phyloP scores from a whole-genome alignment of 2,113 vertebrate genomes.

The Cercopithecus mona region DNA sequence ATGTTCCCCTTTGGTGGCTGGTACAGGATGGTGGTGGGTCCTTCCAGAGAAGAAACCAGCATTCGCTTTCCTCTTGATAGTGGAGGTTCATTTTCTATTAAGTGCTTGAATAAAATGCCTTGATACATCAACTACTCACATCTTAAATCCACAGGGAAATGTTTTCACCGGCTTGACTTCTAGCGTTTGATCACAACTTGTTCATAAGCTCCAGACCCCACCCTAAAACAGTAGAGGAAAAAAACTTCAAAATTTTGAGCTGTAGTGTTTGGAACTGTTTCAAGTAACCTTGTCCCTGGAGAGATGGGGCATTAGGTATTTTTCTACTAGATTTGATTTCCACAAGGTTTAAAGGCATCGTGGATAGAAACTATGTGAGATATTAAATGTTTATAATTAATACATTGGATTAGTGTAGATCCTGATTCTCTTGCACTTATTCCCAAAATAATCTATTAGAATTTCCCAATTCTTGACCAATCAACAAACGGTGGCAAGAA shows the following conservation, averaged over 20 bases:
- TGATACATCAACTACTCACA: neutral
- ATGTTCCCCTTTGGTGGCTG: neutral
- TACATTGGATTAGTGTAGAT: neutral
- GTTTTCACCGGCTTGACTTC: constrained; percentile 30
- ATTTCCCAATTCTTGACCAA: neutral
- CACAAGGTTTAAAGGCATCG: neutral
- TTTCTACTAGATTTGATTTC: neutral
- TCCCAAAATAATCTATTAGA: neutral
- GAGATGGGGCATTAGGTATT: neutral
- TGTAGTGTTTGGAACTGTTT: neutral
- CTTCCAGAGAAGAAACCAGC: constrained; percentile 27
- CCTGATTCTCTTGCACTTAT: neutral
- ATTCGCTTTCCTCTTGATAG: neutral
- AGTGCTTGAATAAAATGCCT: constrained; percentile 52
- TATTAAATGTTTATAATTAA: neutral
- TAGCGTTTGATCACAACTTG: constrained; percentile 97
- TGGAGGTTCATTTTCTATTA: constrained; percentile 35
- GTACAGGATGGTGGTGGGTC: neutral
- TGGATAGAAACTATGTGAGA: neutral
- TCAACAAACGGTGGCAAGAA: neutral
- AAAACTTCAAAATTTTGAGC: constrained; percentile 5
- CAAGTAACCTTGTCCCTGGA: neutral
- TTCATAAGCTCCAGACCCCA: constrained; percentile 92
- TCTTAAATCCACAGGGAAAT: neutral
- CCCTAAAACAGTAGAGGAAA: constrained; percentile 83